These are phyloP conservation scores for Cylindroiulus punctatus DNA, from an alignment of 2,888 invertebrate genomes.

Conservation along the genomic window DNA sequence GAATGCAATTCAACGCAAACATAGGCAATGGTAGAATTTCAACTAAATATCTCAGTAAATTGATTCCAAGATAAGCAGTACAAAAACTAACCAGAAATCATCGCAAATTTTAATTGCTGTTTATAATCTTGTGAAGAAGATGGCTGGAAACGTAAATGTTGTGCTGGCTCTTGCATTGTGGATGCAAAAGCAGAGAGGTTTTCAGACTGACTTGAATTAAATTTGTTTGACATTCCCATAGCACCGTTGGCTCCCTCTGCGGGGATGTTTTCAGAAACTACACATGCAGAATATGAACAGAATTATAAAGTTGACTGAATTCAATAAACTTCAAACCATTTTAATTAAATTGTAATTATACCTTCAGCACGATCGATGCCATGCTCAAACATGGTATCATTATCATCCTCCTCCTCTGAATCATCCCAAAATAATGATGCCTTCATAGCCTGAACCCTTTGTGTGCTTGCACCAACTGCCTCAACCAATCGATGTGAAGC, in stretches of 20 bases:
- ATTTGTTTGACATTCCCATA: background rate
- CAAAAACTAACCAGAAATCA: background rate
- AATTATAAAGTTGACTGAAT: background rate
- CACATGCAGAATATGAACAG: background rate
- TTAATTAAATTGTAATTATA: background rate
- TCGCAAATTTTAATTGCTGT: constrained; percentile 34
- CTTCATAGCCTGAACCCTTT: constrained; percentile 80
- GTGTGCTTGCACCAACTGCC: constrained; percentile 63
- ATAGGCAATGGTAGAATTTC: background rate
- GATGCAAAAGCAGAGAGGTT: constrained; percentile 16
- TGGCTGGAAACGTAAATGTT: constrained; percentile 23
- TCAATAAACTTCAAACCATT: background rate
- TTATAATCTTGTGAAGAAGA: background rate
- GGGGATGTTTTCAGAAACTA: background rate
- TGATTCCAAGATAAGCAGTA: background rate
- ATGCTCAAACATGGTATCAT: constrained; percentile 54
- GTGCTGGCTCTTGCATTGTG: constrained; percentile 15
- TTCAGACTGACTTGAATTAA: constrained; percentile 22
- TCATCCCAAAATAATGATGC: constrained; percentile 76
- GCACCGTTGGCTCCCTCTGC: background rate
- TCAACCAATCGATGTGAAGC: constrained; percentile 63
- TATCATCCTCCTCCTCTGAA: constrained; percentile 62
- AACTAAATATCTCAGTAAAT: background rate
- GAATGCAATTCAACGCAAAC: background rate
- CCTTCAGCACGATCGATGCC: background rate